Evolutionary conservation across 2,888 invertebrate species (phyloP).

Genomic region (Cylloceria caligata): DNA sequence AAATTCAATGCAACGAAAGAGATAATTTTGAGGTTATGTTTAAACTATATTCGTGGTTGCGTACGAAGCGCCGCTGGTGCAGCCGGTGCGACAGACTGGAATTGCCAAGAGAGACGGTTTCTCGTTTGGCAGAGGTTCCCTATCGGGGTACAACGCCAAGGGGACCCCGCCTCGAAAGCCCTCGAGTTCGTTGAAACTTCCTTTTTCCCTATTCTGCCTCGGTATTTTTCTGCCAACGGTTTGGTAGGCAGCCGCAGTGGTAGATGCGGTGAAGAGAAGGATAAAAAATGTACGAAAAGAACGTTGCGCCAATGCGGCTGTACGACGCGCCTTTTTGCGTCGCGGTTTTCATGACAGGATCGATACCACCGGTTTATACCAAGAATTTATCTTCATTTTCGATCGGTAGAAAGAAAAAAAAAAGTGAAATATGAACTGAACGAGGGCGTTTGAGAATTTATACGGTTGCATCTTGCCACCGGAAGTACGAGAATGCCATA

Average conservation of each 20-base stretch:
- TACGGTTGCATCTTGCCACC: constrained; percentile 8
- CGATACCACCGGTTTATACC: constrained; percentile 60
- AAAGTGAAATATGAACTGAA: neutral
- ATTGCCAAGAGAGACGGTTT: constrained; percentile 22
- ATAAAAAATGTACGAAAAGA: constrained; percentile 49
- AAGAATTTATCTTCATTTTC: constrained; percentile 51
- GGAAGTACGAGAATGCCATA: constrained; percentile 22
- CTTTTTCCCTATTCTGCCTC: neutral
- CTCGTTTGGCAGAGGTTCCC: constrained; percentile 20
- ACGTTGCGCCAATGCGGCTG: constrained; percentile 73
- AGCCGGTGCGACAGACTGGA: constrained; percentile 42
- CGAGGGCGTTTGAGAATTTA: constrained; percentile 1
- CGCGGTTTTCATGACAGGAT: constrained; percentile 74
- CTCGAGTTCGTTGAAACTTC: constrained; percentile 7
- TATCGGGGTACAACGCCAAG: neutral
- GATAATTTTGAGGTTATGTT: constrained; percentile 61
- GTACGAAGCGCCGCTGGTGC: constrained; percentile 58
- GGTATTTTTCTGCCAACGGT: neutral
- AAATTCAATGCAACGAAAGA: neutral
- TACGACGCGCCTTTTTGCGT: constrained; percentile 77
- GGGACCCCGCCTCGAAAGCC: constrained; percentile 24
- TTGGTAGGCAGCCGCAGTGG: constrained; percentile 13
- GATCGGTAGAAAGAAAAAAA: constrained; percentile 15
- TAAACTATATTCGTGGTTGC: constrained; percentile 20
- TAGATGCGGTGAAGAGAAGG: neutral